Percentiles rank a stretch among this genome's conserved stretches.
Conservation (phyloP, 2,113 vertebrate genomes). For the Drymodes brunneopygia region DNA sequence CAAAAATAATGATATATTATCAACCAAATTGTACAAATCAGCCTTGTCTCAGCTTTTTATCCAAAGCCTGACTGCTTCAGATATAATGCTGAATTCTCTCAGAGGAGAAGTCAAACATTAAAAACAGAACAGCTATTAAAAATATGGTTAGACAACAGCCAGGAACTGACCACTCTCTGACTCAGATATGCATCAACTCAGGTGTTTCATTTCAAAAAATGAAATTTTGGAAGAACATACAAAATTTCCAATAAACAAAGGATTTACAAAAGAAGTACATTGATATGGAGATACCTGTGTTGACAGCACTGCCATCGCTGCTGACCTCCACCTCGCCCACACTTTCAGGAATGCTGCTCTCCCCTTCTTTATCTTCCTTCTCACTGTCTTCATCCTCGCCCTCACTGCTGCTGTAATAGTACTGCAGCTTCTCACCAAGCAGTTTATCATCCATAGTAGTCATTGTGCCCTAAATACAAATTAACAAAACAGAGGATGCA, state of each 20-base stretch:
- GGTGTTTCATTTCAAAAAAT: fast-evolving
- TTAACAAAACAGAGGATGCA: not conserved
- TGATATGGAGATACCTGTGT: conserved; percentile 78
- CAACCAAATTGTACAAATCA: not conserved
- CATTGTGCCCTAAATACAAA: conserved; percentile 72
- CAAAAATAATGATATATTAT: not conserved
- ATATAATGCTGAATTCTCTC: not conserved
- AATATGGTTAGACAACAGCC: not conserved
- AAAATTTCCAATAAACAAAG: not conserved
- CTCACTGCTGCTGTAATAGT: conserved; percentile 97
- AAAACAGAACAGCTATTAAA: not conserved
- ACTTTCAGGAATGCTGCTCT: conserved; percentile 67
- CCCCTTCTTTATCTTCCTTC: conserved; percentile 78
- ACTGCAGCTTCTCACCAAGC: conserved; percentile 95
- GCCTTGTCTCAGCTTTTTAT: not conserved
- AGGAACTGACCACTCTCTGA: not conserved
- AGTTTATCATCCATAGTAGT: conserved; percentile 92
- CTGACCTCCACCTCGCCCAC: conserved; percentile 76
- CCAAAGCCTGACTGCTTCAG: not conserved
- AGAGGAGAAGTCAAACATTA: not conserved
- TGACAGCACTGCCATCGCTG: conserved; percentile 85
- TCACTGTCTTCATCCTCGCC: conserved; percentile 95
- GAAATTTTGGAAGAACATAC: not conserved
- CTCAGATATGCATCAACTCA: not conserved
- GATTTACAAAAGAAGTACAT: not conserved